Evolutionary conservation across 2,113 vertebrate species (phyloP), one percentile per base, ranked within the genome.

Genomic region (Atractosteus spatula): DNA sequence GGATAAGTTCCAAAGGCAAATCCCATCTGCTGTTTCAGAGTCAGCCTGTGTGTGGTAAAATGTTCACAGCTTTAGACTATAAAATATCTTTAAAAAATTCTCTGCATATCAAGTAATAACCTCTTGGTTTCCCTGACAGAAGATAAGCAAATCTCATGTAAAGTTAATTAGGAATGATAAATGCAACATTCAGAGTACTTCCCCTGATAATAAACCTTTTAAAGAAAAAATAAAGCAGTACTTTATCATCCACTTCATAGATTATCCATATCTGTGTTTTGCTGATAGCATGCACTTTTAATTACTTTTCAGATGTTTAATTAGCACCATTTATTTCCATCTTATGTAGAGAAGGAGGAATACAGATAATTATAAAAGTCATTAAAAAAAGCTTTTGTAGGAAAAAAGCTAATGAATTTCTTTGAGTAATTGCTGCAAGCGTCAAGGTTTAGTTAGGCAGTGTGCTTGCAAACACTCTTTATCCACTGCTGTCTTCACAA

Each of bases 241-340:
- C 73, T 84, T 81, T 83, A 78, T 77, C 73, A 5, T 73, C 76
- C 64, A 44, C 75, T 69, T 76, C 54, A 55, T 71, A 68, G 76
- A 85, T 77, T 70, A 70, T 54, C 70, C 68, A 71, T 69, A 81
- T 76, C 81, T 87, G 85, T 74, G 55, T 44, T 13, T 74, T 77
- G 82, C 81, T 82, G 83, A 89, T 85, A 89, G 77, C 69, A 61
- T 29, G 57, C 66, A 72, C 80, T 85, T 84, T 85, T 86, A 90
- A 87, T 87, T 84, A 77, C 82, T 78, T 82, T 80, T 76, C 76
- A 76, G 72, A 75, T 76, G 73, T 86, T 87, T 86, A 85, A 90
- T 89, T 88, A 85, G 74, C 76, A 65, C 61, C 75, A 62, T 74
- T 83, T 79, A 80, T 85, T 83, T 76, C 70, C 77, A 76, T 83